Conservation (phyloP, 2,888 invertebrate genomes). For the Ophion ventricosus region DNA sequence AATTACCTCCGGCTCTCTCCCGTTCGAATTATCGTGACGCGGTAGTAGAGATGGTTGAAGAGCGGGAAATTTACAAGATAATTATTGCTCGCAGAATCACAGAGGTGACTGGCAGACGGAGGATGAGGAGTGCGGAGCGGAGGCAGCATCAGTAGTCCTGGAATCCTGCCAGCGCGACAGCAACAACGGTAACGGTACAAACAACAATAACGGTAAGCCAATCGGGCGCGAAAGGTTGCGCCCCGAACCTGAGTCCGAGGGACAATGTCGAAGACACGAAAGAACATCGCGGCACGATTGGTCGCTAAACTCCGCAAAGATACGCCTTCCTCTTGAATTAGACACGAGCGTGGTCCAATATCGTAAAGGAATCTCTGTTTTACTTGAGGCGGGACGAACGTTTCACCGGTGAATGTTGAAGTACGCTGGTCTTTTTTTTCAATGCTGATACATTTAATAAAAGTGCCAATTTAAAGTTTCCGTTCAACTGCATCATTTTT, state of each 20-base stretch:
- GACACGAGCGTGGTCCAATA: not conserved
- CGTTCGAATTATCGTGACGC: not conserved
- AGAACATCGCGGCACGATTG: not conserved
- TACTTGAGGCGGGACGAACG: not conserved
- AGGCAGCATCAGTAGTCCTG: slow-evolving; percentile 81
- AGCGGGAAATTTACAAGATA: not conserved
- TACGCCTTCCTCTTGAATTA: slow-evolving; percentile 1
- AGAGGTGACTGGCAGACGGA: slow-evolving; percentile 81
- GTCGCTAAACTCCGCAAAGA: not conserved
- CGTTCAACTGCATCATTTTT: not conserved
- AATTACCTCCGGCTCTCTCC: not conserved
- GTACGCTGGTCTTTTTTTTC: not conserved
- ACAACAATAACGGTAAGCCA: slow-evolving; percentile 80
- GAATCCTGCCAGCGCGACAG: slow-evolving; percentile 82
- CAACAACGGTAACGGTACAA: slow-evolving; percentile 79
- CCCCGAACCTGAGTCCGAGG: slow-evolving; percentile 71
- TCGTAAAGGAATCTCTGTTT: not conserved
- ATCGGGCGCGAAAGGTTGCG: slow-evolving; percentile 70
- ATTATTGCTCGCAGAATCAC: slow-evolving; percentile 76
- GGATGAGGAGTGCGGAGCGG: slow-evolving; percentile 82
- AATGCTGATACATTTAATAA: not conserved
- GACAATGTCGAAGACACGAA: slow-evolving; percentile 10
- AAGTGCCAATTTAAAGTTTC: not conserved
- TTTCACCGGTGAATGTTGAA: not conserved
- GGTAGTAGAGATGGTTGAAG: too few species aligned